These are phyloP conservation scores for Pterostichus madidus DNA, from an alignment of 2,888 invertebrate species.

Conservation along the genomic window DNA sequence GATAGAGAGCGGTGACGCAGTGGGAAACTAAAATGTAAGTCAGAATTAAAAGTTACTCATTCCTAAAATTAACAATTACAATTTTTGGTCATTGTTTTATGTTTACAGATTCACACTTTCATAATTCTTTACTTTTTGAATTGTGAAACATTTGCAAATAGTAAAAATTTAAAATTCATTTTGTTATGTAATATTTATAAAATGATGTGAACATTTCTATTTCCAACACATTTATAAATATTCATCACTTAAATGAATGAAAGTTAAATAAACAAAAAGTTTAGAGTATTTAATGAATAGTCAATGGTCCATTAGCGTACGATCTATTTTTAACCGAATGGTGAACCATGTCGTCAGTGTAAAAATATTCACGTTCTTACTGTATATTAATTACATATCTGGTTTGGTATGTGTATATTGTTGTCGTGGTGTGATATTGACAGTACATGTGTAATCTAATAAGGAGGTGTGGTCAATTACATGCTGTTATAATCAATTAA, in stretches of 20 bases:
- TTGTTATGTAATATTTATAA: not conserved
- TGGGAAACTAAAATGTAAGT: slow-evolving; percentile 58
- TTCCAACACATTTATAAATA: slow-evolving; percentile 16
- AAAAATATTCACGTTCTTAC: slow-evolving; percentile 31
- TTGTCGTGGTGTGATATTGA: not conserved
- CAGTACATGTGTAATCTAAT: not conserved
- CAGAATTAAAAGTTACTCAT: not conserved
- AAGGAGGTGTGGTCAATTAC: slow-evolving; percentile 15
- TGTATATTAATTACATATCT: slow-evolving; percentile 27
- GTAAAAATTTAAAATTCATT: not conserved
- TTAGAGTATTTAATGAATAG: slow-evolving; percentile 32
- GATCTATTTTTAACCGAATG: slow-evolving; percentile 31
- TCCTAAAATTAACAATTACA: too few species aligned
- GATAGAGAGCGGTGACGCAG: slow-evolving; percentile 52
- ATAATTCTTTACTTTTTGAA: not conserved
- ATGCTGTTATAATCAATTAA: too few species aligned
- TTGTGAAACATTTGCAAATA: too few species aligned
- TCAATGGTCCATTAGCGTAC: slow-evolving; percentile 12
- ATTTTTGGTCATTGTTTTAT: too few species aligned
- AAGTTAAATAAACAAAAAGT: slow-evolving; percentile 38
- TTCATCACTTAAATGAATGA: slow-evolving; percentile 20
- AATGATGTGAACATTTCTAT: slow-evolving; percentile 21
- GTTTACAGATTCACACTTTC: not conserved
- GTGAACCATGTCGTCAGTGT: slow-evolving; percentile 32
- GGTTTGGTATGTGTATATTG: slow-evolving; percentile 10